Evolutionary conservation across 2,888 invertebrate genomes (phyloP), one percentile per base, ranked within the genome.

Genomic region (Bellardia pandia): DNA sequence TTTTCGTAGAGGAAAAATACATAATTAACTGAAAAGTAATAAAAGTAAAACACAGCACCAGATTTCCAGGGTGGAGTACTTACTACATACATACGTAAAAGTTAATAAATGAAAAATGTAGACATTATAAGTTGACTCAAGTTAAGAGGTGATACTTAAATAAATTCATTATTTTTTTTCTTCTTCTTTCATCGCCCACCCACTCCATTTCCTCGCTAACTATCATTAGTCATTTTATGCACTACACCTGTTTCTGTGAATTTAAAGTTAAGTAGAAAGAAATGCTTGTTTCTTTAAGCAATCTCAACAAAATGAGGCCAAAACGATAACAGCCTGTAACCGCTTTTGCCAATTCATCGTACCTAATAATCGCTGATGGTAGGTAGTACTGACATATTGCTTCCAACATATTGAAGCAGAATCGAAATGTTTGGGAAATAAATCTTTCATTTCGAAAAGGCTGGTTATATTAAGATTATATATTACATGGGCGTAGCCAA

Each of bases 81-180:
- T 4, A 37, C 37, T 37, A 37, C 5, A n/a, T n/a, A 51, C 51
- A 51, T 23, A 51, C 37, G 4, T 9, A 6, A 0, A 56, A 56
- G 2, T 23, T 1, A 62, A 37, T n/a, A 3, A 72, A 48, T 33
- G 51, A 48, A 30, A 37, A 60, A 79, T 30, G 16, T 71, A 51
- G 48, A 62, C 60, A 51, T 78, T 72, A 42, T 48, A 78, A 78
- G 68, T 78, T 84, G 42, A 78, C 23, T 74, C 9, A 23, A 62
- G 74, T 58, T 40, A 51, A 78, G 37, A 78, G 58, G 58, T 42
- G 72, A 51, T 68, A 56, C 14, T 42, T 64, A 77, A 48, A 51
- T 23, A 30, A 53, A 45, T 45, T 64, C 7, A 62, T n/a, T 33
- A 2, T 16, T 53, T 64, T 6, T 74, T n/a, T n/a, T n/a, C n/a